Percentiles rank a stretch among this genome's conserved stretches.
Conservation (phyloP, 2,113 vertebrate genomes). For the Peromyscus polionotus region DNA sequence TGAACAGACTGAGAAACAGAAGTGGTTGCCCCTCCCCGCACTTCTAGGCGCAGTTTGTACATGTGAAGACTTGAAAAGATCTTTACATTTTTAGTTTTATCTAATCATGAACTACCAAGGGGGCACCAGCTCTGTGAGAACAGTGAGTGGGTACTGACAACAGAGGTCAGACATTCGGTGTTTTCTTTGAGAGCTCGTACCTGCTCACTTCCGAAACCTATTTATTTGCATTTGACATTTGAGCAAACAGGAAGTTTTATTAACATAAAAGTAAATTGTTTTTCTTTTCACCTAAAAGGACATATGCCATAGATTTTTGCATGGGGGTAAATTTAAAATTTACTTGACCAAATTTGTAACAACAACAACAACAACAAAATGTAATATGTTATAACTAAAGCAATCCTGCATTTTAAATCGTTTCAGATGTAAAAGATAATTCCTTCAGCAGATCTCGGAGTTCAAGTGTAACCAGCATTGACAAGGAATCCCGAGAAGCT, state of each 20-base stretch:
- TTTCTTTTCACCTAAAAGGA: slow-evolving; percentile 25
- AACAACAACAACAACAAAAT: neutral
- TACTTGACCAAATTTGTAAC: slow-evolving; percentile 41
- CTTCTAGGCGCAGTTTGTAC: neutral
- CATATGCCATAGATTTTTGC: neutral
- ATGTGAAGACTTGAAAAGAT: neutral
- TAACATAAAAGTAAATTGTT: neutral
- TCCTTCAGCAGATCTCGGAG: slow-evolving; percentile 99
- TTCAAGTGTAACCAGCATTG: slow-evolving; percentile 99
- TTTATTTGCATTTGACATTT: neutral
- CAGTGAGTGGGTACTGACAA: neutral
- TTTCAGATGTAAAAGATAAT: slow-evolving; percentile 98
- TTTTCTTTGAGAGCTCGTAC: neutral
- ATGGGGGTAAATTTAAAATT: slow-evolving; percentile 22
- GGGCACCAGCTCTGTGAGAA: neutral
- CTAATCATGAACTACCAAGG: neutral
- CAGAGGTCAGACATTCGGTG: neutral
- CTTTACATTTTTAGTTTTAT: neutral
- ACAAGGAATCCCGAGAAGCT: slow-evolving; percentile 96
- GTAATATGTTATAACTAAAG: slow-evolving; percentile 15
- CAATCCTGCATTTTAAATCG: slow-evolving; percentile 62
- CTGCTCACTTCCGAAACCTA: neutral
- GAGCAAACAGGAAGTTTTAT: neutral
- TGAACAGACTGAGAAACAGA: neutral
- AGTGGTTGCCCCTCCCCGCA: neutral